A percentile compares a stretch with the other conserved stretches of the same genome.
phyloP scores from a whole-genome alignment of 1,140 invertebrate genomes.

The Drosophila micromelanica region DNA sequence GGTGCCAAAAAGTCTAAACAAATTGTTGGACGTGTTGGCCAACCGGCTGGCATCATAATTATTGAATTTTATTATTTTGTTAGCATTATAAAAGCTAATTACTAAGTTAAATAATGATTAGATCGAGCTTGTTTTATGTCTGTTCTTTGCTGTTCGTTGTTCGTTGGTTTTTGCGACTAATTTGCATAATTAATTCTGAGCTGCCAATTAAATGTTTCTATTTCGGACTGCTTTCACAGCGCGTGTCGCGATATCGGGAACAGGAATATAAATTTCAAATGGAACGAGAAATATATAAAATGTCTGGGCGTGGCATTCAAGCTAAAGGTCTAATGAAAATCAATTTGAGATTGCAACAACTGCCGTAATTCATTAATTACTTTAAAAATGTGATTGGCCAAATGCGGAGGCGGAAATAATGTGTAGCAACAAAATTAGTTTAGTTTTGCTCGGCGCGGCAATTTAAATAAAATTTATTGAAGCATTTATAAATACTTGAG shows the following conservation, averaged over 20 bases:
- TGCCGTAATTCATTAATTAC: conserved; percentile 40
- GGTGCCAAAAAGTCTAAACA: conserved; percentile 67
- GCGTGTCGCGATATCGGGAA: conserved; percentile 45
- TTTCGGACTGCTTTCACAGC: conserved; percentile 58
- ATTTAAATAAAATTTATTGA: conserved; percentile 73
- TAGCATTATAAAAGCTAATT: conserved; percentile 69
- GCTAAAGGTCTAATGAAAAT: not conserved
- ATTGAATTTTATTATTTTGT: conserved; percentile 55
- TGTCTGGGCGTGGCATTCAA: conserved; percentile 18
- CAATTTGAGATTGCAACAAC: conserved; percentile 14
- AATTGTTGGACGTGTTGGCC: conserved; percentile 51
- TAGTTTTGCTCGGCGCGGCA: conserved; percentile 40
- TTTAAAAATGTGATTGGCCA: conserved; percentile 42
- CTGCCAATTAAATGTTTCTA: conserved; percentile 64
- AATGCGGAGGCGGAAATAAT: conserved; percentile 73
- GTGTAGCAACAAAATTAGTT: conserved; percentile 42
- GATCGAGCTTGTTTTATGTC: conserved; percentile 47
- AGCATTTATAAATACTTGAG: conserved; percentile 68
- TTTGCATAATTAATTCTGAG: conserved; percentile 75
- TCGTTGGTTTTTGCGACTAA: conserved; percentile 42
- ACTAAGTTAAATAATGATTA: conserved; percentile 80
- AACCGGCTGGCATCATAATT: conserved; percentile 43
- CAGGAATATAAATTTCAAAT: not conserved
- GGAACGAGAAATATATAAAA: not conserved
- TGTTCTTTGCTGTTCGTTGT: conserved; percentile 23